phyloP scores from a whole-genome alignment of 2,888 invertebrate species.

The Periphyllus acericola region DNA sequence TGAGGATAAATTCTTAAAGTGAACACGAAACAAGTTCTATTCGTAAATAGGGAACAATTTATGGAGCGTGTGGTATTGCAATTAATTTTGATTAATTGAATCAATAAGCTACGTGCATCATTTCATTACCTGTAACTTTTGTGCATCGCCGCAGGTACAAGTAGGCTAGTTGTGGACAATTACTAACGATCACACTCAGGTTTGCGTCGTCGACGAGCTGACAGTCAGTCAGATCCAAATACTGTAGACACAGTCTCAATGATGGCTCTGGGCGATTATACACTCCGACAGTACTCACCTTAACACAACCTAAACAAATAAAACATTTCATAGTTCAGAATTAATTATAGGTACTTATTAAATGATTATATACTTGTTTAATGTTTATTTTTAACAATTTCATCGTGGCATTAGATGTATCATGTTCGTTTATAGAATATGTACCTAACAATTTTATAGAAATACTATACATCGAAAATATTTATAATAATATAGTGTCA shows the following conservation, averaged over 20 bases:
- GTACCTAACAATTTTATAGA: no score
- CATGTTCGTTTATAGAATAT: not conserved
- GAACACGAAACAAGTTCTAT: not conserved
- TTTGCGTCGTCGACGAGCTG: slow-evolving; percentile 85
- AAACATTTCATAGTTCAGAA: slow-evolving; percentile 19
- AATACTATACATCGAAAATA: no score
- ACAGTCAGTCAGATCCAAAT: slow-evolving; percentile 91
- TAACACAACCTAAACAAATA: slow-evolving; percentile 73
- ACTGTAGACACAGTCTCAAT: slow-evolving; percentile 80
- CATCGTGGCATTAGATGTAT: not conserved
- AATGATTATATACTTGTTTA: not conserved
- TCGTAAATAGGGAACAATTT: not conserved
- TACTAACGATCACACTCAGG: slow-evolving; percentile 83
- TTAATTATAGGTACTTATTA: not conserved
- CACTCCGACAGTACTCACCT: slow-evolving; percentile 70
- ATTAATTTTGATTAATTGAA: slow-evolving; percentile 18
- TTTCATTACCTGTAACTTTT: slow-evolving; percentile 79
- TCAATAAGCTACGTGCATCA: not conserved
- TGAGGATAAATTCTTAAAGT: not conserved
- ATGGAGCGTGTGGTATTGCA: not conserved
- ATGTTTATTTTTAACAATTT: not conserved
- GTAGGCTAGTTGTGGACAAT: slow-evolving; percentile 87
- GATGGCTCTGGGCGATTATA: slow-evolving; percentile 70
- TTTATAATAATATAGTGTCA: not conserved
- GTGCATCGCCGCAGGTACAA: slow-evolving; percentile 88